Percentiles rank a stretch among this genome's conserved stretches.
Evolutionary conservation across 2,888 invertebrate genomes (phyloP).

Genomic region (Drosophila phalerata): DNA sequence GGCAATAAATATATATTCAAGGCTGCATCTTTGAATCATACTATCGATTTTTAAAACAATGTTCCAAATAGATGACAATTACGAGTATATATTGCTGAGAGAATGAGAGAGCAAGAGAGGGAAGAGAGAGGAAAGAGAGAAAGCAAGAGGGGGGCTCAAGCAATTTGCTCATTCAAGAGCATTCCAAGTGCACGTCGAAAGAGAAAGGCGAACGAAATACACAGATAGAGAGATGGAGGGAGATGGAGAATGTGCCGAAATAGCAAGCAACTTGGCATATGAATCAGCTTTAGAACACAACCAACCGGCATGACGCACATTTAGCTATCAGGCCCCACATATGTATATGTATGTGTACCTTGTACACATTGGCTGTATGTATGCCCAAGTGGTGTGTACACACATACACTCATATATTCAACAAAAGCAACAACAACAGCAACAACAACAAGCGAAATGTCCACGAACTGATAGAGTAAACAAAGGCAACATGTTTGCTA

Average conservation of each 20-base stretch:
- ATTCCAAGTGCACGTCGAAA: slow-evolving; percentile 22
- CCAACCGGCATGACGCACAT: slow-evolving; percentile 51
- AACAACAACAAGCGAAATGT: slow-evolving; percentile 19
- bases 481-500: slow-evolving; percentile 52
- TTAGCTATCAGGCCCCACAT: slow-evolving; percentile 36
- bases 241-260: slow-evolving; percentile 10
- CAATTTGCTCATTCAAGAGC: slow-evolving; percentile 42
- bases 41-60: slow-evolving; percentile 55
- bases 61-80: slow-evolving; percentile 46
- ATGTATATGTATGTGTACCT: not conserved
- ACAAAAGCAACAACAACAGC: slow-evolving; percentile 24
- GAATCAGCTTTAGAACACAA: slow-evolving; percentile 23
- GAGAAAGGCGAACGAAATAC: no score
- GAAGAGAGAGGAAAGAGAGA: not conserved
- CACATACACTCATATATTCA: not conserved
- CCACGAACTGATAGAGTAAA: slow-evolving; percentile 43
- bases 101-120: not conserved
- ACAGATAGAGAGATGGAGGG: no score
- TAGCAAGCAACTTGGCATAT: slow-evolving; percentile 25
- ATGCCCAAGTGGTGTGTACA: slow-evolving; percentile 7
- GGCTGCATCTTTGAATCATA: slow-evolving; percentile 46
- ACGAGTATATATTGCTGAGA: slow-evolving; percentile 5
- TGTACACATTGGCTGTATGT: not conserved
- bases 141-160: not conserved
- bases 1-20: slow-evolving; percentile 31